Evolutionary conservation across 2,113 vertebrate species (phyloP).

Genomic region (Chloroceryle aenea): DNA sequence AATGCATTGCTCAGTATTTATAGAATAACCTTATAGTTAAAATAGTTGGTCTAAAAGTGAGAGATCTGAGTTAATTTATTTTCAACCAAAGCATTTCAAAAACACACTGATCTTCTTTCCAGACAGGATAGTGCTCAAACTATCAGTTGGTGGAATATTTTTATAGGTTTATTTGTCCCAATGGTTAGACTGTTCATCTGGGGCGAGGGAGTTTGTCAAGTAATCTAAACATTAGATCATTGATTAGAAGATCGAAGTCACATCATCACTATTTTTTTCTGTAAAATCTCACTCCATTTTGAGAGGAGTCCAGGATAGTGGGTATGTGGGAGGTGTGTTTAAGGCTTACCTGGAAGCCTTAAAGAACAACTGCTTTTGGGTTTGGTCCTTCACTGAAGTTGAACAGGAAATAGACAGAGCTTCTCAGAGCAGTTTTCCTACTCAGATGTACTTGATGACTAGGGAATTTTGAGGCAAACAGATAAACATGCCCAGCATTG

Average conservation of each 20-base stretch:
- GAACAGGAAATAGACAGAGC: neutral
- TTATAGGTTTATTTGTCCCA: neutral
- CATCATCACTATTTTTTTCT: neutral
- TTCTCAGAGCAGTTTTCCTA: neutral
- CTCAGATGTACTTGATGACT: neutral
- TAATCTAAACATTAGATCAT: neutral
- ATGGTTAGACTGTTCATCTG: neutral
- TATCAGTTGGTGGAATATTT: neutral
- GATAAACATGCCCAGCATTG: accelerated
- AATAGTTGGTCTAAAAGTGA: neutral
- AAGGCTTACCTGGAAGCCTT: neutral
- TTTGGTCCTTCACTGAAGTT: neutral
- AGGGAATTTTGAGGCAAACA: neutral
- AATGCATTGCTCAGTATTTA: neutral
- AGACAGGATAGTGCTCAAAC: neutral
- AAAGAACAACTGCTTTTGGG: accelerated
- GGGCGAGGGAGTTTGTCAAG: neutral
- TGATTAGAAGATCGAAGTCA: neutral
- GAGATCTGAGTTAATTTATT: neutral
- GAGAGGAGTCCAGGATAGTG: neutral
- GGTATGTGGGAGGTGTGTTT: neutral
- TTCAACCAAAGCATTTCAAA: neutral
- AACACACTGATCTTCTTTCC: neutral
- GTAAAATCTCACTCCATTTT: neutral
- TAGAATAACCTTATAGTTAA: neutral